phyloP scores from a whole-genome alignment of 2,113 vertebrate genomes.

The Antechinus stuartii region DNA sequence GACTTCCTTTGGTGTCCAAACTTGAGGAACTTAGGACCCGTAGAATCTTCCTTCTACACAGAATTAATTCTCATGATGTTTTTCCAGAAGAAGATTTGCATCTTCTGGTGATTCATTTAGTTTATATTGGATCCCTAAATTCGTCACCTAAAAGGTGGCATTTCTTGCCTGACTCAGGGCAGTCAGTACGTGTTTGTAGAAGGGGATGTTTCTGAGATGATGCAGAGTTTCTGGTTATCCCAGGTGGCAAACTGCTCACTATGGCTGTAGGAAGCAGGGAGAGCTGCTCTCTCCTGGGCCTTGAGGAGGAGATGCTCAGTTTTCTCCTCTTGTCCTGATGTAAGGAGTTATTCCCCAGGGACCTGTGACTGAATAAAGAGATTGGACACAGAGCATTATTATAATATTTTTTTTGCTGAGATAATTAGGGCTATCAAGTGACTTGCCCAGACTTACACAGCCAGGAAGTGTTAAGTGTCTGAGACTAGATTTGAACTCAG shows the following conservation, averaged over 20 bases:
- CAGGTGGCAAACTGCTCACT: fast-evolving
- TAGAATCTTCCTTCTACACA: neutral
- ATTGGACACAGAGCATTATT: neutral
- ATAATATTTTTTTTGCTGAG: too few relatives aligned
- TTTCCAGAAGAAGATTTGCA: neutral
- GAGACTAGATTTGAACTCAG: too few relatives aligned
- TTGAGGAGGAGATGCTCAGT: neutral
- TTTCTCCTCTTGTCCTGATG: neutral
- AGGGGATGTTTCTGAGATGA: neutral
- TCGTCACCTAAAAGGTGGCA: neutral
- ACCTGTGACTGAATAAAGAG: neutral
- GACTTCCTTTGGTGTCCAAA: neutral
- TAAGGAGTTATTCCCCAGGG: neutral
- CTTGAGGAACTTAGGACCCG: neutral
- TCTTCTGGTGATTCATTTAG: neutral
- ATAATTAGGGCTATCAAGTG: too few relatives aligned
- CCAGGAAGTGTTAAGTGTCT: too few relatives aligned
- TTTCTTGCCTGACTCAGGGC: neutral
- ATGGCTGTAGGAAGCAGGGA: neutral
- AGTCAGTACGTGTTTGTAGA: neutral
- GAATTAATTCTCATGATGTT: fast-evolving
- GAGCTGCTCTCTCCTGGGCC: neutral
- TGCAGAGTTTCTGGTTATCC: neutral
- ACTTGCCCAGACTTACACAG: too few relatives aligned
- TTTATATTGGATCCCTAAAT: neutral